phyloP scores from a whole-genome alignment of 2,797 vertebrate species.

The Falco naumanni region DNA sequence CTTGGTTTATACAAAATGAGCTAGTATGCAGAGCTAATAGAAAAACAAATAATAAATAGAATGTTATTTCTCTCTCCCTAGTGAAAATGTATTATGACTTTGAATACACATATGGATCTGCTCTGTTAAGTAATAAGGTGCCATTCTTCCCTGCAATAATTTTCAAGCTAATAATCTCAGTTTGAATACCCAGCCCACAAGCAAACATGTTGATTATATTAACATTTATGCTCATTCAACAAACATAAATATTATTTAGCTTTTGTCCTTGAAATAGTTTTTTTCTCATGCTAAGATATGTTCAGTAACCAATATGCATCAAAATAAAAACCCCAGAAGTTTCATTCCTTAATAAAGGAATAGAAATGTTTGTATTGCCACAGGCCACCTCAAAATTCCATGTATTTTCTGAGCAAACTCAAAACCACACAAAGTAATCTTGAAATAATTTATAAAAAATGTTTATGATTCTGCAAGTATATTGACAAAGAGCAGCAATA shows the following conservation, averaged over 20 bases:
- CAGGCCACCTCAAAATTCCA: not conserved
- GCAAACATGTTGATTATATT: not conserved
- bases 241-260: not conserved
- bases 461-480: not conserved
- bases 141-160: not conserved
- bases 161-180: constrained; percentile 31
- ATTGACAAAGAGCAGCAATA: not conserved
- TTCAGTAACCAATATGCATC: not conserved
- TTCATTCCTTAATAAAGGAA: not conserved
- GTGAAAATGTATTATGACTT: not conserved
- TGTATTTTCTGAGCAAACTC: not conserved
- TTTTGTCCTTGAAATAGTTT: not conserved
- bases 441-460: constrained; percentile 7
- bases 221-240: not conserved
- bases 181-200: not conserved
- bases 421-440: not conserved
- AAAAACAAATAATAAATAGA: constrained; percentile 56
- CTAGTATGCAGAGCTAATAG: not conserved
- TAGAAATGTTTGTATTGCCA: not conserved
- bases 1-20: constrained; percentile 1
- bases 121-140: not conserved
- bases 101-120: not conserved
- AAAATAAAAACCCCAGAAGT: not conserved
- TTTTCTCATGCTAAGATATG: not conserved
- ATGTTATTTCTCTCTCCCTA: not conserved